These are phyloP conservation scores for Lophura nycthemera DNA, from an alignment of 2,113 vertebrate species.

Conservation along the genomic window DNA sequence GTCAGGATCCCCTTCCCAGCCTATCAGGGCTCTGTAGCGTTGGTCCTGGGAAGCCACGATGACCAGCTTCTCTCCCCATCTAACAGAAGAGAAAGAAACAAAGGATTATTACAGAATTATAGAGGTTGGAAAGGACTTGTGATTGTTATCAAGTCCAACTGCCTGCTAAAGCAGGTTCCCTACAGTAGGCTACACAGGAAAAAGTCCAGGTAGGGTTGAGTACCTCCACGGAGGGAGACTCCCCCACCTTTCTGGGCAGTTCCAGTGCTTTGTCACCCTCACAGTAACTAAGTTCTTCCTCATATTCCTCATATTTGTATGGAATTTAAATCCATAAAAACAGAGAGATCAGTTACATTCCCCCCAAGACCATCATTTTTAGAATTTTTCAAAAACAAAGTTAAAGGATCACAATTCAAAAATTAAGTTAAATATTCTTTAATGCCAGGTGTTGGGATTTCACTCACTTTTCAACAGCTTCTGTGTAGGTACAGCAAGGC, in stretches of 20 bases:
- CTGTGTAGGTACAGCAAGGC: slow-evolving; percentile 73
- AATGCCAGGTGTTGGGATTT: not conserved
- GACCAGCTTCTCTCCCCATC: slow-evolving; percentile 90
- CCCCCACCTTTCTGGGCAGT: too few species aligned
- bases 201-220: too few species aligned
- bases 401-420: not conserved
- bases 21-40: slow-evolving; percentile 87
- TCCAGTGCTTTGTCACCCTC: too few species aligned
- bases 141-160: too few species aligned
- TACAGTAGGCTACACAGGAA: too few species aligned
- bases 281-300: too few species aligned
- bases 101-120: too few species aligned
- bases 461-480: slow-evolving; percentile 84
- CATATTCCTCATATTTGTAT: too few species aligned
- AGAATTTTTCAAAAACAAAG: not conserved
- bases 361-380: not conserved
- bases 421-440: not conserved
- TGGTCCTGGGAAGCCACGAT: slow-evolving; percentile 87
- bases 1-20: slow-evolving; percentile 88
- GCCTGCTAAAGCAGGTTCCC: too few species aligned
- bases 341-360: not conserved
- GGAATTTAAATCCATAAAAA: not conserved
- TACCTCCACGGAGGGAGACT: too few species aligned
- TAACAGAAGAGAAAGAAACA: slow-evolving; percentile 46
- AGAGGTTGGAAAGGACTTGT: too few species aligned